These are phyloP conservation scores for Acanthiza pusilla DNA, from an alignment of 2,797 vertebrate genomes.

Conservation along the genomic window DNA sequence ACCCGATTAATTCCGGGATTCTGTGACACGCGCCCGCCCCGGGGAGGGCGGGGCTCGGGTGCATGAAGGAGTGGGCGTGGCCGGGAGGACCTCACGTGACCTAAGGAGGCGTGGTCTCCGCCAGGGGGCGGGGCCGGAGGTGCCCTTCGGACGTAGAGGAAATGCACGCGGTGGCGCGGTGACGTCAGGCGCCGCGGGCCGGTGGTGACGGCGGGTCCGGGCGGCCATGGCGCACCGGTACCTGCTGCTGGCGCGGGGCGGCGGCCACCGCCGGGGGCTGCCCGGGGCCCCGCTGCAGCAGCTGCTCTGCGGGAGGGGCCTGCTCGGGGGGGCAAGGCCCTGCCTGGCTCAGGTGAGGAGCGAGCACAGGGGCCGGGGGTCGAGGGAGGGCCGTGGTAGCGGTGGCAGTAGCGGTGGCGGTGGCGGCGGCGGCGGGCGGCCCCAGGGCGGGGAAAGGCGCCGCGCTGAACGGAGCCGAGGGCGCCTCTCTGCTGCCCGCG, in stretches of 20 bases:
- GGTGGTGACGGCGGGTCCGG: not conserved
- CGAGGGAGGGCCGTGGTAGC: too few relatives aligned
- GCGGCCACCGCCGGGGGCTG: constrained; percentile 64
- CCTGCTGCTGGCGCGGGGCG: constrained; percentile 73
- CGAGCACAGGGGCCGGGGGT: rapidly evolving
- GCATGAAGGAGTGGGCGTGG: rapidly evolving
- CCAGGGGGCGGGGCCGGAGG: not conserved
- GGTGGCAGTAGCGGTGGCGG: too few relatives aligned
- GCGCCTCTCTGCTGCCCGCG: not conserved
- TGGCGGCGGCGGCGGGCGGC: not conserved
- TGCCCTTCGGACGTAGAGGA: not conserved
- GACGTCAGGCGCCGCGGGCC: not conserved
- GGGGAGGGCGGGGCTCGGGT: rapidly evolving
- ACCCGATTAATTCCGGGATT: rapidly evolving
- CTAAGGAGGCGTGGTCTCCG: rapidly evolving
- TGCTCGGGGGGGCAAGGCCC: not conserved
- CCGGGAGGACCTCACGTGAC: rapidly evolving
- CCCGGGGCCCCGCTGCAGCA: constrained; percentile 41
- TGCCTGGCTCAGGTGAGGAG: constrained; percentile 67
- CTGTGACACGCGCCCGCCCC: rapidly evolving
- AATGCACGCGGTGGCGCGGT: not conserved
- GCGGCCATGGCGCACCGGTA: constrained; percentile 77
- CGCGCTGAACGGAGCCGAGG: not conserved
- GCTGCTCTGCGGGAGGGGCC: constrained; percentile 6
- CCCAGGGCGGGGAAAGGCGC: not conserved